Percentiles rank a stretch among this genome's conserved stretches.
Evolutionary conservation across 2,797 vertebrate species (phyloP).

Genomic region (Myotis findleyi): DNA sequence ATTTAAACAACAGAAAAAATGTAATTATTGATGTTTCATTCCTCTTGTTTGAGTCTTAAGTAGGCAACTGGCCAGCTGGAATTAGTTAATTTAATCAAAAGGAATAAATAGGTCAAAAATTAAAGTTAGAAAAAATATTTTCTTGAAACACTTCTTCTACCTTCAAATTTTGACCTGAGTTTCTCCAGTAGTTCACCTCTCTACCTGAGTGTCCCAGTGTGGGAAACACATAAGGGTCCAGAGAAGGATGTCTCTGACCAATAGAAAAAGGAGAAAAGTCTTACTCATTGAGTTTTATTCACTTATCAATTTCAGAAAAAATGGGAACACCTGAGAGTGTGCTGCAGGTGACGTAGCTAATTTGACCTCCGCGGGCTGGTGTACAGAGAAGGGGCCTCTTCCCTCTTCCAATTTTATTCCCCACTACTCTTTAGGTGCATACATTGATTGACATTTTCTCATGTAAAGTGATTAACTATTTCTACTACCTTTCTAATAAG

Average conservation of each 20-base stretch:
- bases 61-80: background rate
- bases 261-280: background rate
- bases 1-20: background rate
- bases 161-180: background rate
- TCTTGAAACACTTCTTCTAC: background rate
- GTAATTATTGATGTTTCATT: background rate
- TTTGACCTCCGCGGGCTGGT: background rate
- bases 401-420: background rate
- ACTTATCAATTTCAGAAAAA: background rate
- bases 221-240: background rate
- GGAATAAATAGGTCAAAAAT: background rate
- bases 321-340: background rate
- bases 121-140: background rate
- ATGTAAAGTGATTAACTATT: background rate
- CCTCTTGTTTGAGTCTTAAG: background rate
- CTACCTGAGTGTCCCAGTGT: background rate
- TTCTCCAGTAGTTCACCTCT: background rate
- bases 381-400: background rate
- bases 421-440: no score
- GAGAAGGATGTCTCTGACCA: background rate
- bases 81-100: background rate
- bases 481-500: background rate
- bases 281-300: background rate
- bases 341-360: background rate
- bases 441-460: background rate